Evolutionary conservation across 2,113 vertebrate genomes (phyloP).

Genomic region (Sapayoa aenigma): DNA sequence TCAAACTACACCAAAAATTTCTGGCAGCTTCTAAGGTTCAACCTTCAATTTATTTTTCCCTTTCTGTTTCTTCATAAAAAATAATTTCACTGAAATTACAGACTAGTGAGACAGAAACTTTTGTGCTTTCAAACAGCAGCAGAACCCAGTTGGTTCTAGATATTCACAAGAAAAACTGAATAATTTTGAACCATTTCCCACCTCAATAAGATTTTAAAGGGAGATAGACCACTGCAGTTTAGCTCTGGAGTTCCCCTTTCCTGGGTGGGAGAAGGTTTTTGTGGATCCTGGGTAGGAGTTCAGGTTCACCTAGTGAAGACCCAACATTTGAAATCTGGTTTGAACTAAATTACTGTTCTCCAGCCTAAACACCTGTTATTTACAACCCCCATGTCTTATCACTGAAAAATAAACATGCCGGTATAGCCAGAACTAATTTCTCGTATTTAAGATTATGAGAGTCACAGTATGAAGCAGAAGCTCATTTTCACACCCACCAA

Average conservation of each 20-base stretch:
- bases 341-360: not conserved
- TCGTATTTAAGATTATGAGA: not conserved
- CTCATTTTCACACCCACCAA: not conserved
- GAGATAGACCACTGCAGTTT: not conserved
- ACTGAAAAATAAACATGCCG: not conserved
- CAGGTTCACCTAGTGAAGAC: not conserved
- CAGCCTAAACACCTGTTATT: not conserved
- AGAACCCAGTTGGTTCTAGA: not conserved
- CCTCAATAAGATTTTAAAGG: not conserved
- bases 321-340: not conserved
- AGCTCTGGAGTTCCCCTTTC: not conserved
- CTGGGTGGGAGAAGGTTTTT: not conserved
- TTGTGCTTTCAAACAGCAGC: not conserved
- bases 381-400: not conserved
- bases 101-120: not conserved
- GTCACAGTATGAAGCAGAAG: not conserved
- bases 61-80: not conserved
- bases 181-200: not conserved
- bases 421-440: rapidly evolving
- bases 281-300: not conserved
- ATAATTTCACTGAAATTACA: not conserved
- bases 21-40: not conserved
- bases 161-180: not conserved
- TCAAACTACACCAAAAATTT: not conserved
- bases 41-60: not conserved